phyloP scores from a whole-genome alignment of 2,113 vertebrate species.

The Pygoscelis antarcticus region DNA sequence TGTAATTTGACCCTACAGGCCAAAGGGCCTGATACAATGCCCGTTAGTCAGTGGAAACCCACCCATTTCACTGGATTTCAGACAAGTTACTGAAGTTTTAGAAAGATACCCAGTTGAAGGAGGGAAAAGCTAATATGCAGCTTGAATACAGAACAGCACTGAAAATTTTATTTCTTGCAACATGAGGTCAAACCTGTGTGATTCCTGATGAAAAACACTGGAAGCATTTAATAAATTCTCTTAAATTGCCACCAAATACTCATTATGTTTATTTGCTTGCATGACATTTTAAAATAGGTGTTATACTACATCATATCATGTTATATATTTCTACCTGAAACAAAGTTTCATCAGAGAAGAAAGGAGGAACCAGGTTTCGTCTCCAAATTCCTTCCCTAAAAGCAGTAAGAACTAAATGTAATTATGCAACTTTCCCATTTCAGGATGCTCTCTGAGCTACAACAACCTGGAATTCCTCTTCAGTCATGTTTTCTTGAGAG shows the following conservation, averaged over 20 bases:
- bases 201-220: background rate
- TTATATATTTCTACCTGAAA: background rate
- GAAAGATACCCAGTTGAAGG: fast-evolving
- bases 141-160: background rate
- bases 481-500: background rate
- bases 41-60: background rate
- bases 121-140: background rate
- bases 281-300: background rate
- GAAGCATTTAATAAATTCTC: background rate
- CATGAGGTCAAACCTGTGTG: background rate
- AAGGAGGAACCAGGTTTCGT: background rate
- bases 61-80: background rate
- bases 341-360: background rate
- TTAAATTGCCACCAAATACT: background rate
- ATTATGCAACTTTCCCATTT: background rate
- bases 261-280: background rate
- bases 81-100: background rate
- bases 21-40: background rate
- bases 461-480: background rate
- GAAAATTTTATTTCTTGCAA: background rate
- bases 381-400: background rate
- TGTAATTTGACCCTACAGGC: background rate
- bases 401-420: background rate
- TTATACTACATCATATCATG: background rate
- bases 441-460: background rate